phyloP scores from a whole-genome alignment of 2,797 vertebrate species.

The Pseudopleuronectes americanus region DNA sequence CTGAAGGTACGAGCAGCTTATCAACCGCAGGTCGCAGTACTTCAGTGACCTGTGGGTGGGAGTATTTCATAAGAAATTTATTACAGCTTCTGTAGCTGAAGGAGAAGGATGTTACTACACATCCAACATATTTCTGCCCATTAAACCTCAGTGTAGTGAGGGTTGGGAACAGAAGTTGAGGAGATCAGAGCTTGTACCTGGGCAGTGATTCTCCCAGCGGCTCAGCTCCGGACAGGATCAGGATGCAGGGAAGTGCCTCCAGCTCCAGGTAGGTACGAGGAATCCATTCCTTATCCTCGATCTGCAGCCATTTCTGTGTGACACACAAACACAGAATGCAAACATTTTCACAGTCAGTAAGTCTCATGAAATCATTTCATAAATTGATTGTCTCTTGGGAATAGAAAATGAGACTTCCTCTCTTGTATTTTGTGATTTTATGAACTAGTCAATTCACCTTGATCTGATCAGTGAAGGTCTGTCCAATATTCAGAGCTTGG shows the following conservation, averaged over 20 bases:
- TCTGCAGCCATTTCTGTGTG: constrained; percentile 91
- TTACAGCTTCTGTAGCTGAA: not conserved
- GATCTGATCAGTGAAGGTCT: constrained; percentile 91
- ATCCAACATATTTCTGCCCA: not conserved
- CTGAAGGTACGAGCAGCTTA: constrained; percentile 93
- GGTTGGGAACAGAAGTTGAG: not conserved
- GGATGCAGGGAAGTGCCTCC: constrained; percentile 95
- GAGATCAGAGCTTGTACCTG: constrained; percentile 77
- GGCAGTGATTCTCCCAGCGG: constrained; percentile 95
- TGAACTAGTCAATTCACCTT: constrained; percentile 88
- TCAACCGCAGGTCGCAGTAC: constrained; percentile 95
- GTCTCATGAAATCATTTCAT: not conserved
- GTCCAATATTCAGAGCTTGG: constrained; percentile 87
- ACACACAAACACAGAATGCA: constrained; percentile 14
- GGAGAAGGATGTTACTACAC: not conserved
- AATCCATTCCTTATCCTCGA: constrained; percentile 92
- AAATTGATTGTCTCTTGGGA: no score
- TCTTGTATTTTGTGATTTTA: not conserved
- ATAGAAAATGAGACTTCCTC: not conserved
- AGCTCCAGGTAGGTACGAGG: constrained; percentile 94
- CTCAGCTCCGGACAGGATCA: constrained; percentile 94
- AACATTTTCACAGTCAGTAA: not conserved
- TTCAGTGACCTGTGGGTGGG: constrained; percentile 88
- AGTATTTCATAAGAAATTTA: not conserved
- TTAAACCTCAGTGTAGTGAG: not conserved